phyloP scores from a whole-genome alignment of 2,888 invertebrate species.

The Tineola bisselliella region DNA sequence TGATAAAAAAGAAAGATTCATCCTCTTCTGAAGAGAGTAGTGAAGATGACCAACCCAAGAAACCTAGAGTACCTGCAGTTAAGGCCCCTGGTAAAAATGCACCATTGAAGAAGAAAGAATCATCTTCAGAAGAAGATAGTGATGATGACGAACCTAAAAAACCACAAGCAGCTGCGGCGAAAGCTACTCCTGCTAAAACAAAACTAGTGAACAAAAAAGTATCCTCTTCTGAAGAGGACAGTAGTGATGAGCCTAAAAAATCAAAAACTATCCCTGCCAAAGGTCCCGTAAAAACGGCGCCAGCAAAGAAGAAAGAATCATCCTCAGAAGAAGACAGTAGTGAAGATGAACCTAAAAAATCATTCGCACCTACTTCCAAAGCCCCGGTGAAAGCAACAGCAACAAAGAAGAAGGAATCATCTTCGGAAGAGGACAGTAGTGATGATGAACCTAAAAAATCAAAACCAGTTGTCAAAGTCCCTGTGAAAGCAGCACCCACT shows the following conservation, averaged over 20 bases:
- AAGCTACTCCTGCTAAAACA: slow-evolving; percentile 17
- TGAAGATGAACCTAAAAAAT: slow-evolving; percentile 25
- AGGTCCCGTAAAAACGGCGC: slow-evolving; percentile 18
- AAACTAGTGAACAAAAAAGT: slow-evolving; percentile 25
- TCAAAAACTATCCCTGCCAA: slow-evolving; percentile 18
- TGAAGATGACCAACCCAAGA: slow-evolving; percentile 25
- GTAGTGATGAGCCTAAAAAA: slow-evolving; percentile 26
- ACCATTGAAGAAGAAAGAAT: slow-evolving; percentile 27
- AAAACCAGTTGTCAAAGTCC: slow-evolving; percentile 22
- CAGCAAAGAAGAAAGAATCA: slow-evolving; percentile 18
- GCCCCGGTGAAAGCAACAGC: slow-evolving; percentile 13
- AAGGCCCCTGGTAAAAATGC: slow-evolving; percentile 13
- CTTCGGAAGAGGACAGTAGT: slow-evolving; percentile 34
- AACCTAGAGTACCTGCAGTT: slow-evolving; percentile 18
- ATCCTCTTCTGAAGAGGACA: slow-evolving; percentile 29
- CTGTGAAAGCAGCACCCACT: slow-evolving; percentile 34
- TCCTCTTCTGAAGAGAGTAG: slow-evolving; percentile 38
- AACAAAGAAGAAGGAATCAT: slow-evolving; percentile 30
- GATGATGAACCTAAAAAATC: slow-evolving; percentile 21
- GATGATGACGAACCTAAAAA: slow-evolving; percentile 25
- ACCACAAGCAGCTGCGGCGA: slow-evolving; percentile 12
- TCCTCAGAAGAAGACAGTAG: slow-evolving; percentile 36
- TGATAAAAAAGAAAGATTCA: slow-evolving; percentile 26
- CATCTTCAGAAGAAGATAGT: slow-evolving; percentile 33
- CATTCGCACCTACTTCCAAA: slow-evolving; percentile 19